Base-by-base conservation (phyloP, 2,888 invertebrate species). In the Panorpa germanica region DNA sequence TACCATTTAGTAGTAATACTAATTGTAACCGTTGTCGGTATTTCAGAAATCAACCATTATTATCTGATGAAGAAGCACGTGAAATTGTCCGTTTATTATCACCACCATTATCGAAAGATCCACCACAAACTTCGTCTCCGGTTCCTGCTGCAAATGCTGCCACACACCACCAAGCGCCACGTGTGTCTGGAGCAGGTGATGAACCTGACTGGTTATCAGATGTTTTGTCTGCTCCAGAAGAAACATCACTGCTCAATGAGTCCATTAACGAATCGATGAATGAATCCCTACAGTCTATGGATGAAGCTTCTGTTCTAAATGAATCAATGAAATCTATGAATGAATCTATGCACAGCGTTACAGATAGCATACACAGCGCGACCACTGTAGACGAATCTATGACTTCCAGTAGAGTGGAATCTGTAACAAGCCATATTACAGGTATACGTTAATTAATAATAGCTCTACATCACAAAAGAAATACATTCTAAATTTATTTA, bases 41-140 rank as follows among this genome's bases (percentile, higher is more conserved):
- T 43, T 49, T 37, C 57, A 78, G 78, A 54, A 74, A 76, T 65
- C 78, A 78, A 56, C 70, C 72, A 48, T 59, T 82, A 47, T 63
- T 82, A 47, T 81, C 82, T 35, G 85, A 86, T 52, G 85, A 85
- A 57, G 83, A 85, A 56, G 85, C 85, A 41, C 80, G 81, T 53
- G 83, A 86, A 62, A 81, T 85, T 40, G 76, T 76, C 41, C 70
- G 77, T 47, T 65, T 86, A 49, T 51, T 86, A 44, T 74, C 75
- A 39, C 44, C 41, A 39, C 34, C 40, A n/a, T n/a, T n/a, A n/a
- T n/a, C n/a, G n/a, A 34, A 49, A 41, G 46, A 50, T 38, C 45
- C 46, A 38, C 47, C 45, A 43, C 49, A 46, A 36, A 45, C 45
- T 38, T 45, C 44, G 29, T 25, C 36, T 42, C 43, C 41, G 44